Percentiles rank a stretch among this genome's conserved stretches.
These are phyloP conservation scores for Ceriagrion tenellum DNA, from an alignment of 2,888 invertebrate species.

Conservation along the genomic window DNA sequence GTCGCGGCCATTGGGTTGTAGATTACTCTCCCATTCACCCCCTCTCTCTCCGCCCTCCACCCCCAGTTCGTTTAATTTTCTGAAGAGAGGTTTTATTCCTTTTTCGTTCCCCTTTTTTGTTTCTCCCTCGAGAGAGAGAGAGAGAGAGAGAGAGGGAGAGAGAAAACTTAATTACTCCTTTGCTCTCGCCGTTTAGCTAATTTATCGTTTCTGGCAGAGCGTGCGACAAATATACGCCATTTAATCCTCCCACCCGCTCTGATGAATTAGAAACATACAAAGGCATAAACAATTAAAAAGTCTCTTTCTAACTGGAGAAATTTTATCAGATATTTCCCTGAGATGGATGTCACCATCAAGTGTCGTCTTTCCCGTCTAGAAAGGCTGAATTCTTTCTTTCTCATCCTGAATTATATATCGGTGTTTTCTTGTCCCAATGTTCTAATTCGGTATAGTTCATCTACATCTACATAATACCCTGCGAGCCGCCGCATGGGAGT, in stretches of 20 bases:
- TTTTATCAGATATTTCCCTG: not conserved
- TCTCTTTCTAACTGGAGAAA: not conserved
- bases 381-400: too few species aligned
- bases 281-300: not conserved
- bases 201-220: not conserved
- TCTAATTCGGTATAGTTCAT: too few species aligned
- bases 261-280: not conserved
- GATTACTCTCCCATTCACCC: not conserved
- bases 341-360: not conserved
- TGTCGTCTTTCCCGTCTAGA: too few species aligned
- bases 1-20: not conserved
- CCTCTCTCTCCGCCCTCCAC: too few species aligned
- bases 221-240: conserved; percentile 12
- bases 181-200: not conserved
- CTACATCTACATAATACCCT: too few species aligned
- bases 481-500: too few species aligned
- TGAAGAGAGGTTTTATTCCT: not conserved
- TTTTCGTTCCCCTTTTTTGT: not conserved
- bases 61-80: not conserved
- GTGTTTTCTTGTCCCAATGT: too few species aligned
- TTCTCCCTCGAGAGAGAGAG: not conserved
- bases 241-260: not conserved
- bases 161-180: conserved; percentile 17
- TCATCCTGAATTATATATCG: too few species aligned
- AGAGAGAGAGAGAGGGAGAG: not conserved